Conservation (phyloP, 2,888 invertebrate genomes). For the Isoperla grammatica region DNA sequence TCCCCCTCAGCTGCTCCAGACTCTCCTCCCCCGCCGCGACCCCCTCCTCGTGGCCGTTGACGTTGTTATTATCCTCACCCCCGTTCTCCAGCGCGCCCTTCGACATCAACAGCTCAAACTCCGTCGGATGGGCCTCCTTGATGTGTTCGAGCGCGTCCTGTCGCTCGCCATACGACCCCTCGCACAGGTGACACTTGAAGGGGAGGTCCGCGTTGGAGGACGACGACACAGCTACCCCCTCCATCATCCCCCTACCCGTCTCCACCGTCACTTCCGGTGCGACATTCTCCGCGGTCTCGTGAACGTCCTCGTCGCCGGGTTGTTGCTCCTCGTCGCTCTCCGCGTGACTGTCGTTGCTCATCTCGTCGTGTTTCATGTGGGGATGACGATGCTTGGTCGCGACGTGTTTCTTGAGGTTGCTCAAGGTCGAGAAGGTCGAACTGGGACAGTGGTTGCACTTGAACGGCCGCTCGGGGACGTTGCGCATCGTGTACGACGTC, state of each 20-base stretch:
- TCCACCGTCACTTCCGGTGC: not conserved
- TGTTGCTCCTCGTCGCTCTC: constrained; percentile 1
- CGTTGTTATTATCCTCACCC: constrained; percentile 36
- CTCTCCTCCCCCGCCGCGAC: constrained; percentile 48
- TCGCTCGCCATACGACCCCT: constrained; percentile 74
- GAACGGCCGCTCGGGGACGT: constrained; percentile 70
- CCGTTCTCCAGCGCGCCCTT: constrained; percentile 70
- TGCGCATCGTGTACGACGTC: constrained; percentile 52
- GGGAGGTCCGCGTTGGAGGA: constrained; percentile 58
- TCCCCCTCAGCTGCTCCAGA: constrained; percentile 63
- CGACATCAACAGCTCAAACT: constrained; percentile 74
- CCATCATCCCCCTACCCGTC: constrained; percentile 16
- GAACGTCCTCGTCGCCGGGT: not conserved
- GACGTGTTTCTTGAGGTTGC: constrained; percentile 73
- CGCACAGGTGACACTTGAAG: constrained; percentile 91
- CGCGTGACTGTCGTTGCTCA: not conserved
- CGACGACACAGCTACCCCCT: constrained; percentile 35
- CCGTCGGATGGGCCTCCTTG: constrained; percentile 64
- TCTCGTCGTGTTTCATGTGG: constrained; percentile 35
- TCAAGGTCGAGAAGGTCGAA: constrained; percentile 73
- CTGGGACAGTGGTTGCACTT: constrained; percentile 77
- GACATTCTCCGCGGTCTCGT: not conserved
- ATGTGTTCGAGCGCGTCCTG: constrained; percentile 78
- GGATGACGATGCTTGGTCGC: constrained; percentile 58
- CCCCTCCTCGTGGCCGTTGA: constrained; percentile 21